Base-by-base conservation (phyloP, 2,888 invertebrate species). In the Hydrotaea diabolus region DNA sequence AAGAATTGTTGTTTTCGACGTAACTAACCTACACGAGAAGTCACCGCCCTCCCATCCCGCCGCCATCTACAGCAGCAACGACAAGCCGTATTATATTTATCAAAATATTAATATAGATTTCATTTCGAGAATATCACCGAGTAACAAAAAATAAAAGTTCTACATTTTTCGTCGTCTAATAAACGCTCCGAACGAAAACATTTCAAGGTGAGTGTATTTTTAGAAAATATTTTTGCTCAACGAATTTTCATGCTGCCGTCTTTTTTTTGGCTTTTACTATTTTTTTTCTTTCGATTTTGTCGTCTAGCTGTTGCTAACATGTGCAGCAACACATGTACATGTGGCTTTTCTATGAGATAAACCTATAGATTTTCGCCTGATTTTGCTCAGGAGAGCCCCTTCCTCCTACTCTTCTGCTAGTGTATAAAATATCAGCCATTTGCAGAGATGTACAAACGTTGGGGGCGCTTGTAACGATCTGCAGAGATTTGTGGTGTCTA, bases 121-220 rank as follows among this genome's bases (percentile, higher is more conserved):
- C 23, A 69, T 69, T 69, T 46, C 46, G 43, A 69, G 46, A 76
- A 69, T 36, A 73, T 73, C 66, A 75, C 62, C 71, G 57, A 80
- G 55, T 39, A 78, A 87, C 83, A 82, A 85, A 88, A 89, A 86
- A 69, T 13, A 69, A 69, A 39, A 69, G 43, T 69, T 69, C 69
- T 69, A 69, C 11, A 59, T 59, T 55, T 74, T 66, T 84, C 75
- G 49, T 81, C 78, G 57, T 82, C 79, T 79, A 79, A 39, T 66
- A 76, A 76, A 49, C 39, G 46, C 74, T 74, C 62, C 53, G 75
- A 89, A 88, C 89, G 90, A 91, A 91, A 91, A 91, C 90, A 91
- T 92, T 92, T 92, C 92, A 92, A 92, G 92, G 92, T 92, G 92
- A 92, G 92, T 92, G 90, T 92, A 92, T 92, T 92, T 92, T 90